These are phyloP conservation scores for Saturnia japonica DNA, from an alignment of 2,888 invertebrate species.

Conservation along the genomic window DNA sequence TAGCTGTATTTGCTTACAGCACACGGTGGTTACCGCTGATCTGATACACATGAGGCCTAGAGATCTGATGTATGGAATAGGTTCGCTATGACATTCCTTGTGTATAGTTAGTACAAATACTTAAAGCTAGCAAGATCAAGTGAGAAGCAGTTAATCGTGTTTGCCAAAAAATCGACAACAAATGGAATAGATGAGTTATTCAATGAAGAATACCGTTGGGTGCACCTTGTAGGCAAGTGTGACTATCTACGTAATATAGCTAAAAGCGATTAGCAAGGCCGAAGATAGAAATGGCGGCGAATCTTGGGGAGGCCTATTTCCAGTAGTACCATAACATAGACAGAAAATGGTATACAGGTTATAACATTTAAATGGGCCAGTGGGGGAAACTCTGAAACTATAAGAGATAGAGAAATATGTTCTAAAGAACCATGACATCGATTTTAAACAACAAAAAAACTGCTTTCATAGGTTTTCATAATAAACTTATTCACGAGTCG, in stretches of 20 bases:
- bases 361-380: too few relatives aligned
- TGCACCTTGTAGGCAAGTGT: neutral
- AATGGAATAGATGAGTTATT: too few relatives aligned
- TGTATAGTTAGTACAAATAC: neutral
- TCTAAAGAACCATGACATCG: too few relatives aligned
- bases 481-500: too few relatives aligned
- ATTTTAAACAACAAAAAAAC: too few relatives aligned
- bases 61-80: neutral
- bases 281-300: neutral
- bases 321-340: neutral
- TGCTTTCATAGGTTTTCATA: too few relatives aligned
- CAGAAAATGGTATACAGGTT: too few relatives aligned
- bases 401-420: too few relatives aligned
- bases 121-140: neutral
- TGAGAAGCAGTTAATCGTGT: neutral
- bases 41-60: neutral
- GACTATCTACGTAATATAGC: neutral
- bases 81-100: neutral
- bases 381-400: too few relatives aligned
- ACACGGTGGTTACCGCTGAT: neutral
- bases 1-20: neutral
- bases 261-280: neutral
- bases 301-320: neutral
- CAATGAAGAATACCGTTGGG: too few relatives aligned
- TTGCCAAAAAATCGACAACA: neutral